Evolutionary conservation across 1,140 invertebrate genomes (phyloP), one percentile per base, ranked within the genome.

Genomic region (Scaptodrosophila lebanonensis): DNA sequence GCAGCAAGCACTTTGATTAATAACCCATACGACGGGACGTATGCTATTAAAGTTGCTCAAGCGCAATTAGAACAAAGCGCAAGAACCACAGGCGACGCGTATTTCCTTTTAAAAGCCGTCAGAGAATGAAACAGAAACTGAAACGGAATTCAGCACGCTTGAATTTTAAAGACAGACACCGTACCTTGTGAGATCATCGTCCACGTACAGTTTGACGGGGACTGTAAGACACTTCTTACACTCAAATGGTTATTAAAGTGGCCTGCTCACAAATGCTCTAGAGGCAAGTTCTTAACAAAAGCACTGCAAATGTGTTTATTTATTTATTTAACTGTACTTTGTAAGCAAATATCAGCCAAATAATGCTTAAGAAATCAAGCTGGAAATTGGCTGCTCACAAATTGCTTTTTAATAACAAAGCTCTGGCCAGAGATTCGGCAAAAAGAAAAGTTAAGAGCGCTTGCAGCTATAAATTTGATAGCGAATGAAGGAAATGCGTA

Each of bases 11-110:
- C 27, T 39, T 82, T 79, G 75, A 79, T 79, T 79, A 83, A 79
- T 79, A 75, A 83, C 69, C 49, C 61, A 53, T 77, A 35, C 32
- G 29, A 27, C 44, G 30, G 56, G 30, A 25, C 45, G 30, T 47
- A 50, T 39, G 66, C 70, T 69, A 70, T 83, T 75, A 83, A 82
- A 82, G 27, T 82, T 76, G 83, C 66, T 82, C 66, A 66, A 75
- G 76, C 75, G 75, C 75, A 83, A 75, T 83, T 67, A 70, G 68
- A 83, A 82, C 75, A 82, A 82, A 82, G 75, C 53, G 35, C 38
- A 45, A 61, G 40, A 40, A 64, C 40, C 20, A 47, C 33, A 59
- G 32, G 42, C 27, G 17, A 48, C 35, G 16, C 52, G 59, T 48
- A 53, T 70, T 82, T 82, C 61, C 66, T 82, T 75, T 82, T 20